Evolutionary conservation across 2,113 vertebrate species (phyloP).

Genomic region (Saimiri boliviensis): DNA sequence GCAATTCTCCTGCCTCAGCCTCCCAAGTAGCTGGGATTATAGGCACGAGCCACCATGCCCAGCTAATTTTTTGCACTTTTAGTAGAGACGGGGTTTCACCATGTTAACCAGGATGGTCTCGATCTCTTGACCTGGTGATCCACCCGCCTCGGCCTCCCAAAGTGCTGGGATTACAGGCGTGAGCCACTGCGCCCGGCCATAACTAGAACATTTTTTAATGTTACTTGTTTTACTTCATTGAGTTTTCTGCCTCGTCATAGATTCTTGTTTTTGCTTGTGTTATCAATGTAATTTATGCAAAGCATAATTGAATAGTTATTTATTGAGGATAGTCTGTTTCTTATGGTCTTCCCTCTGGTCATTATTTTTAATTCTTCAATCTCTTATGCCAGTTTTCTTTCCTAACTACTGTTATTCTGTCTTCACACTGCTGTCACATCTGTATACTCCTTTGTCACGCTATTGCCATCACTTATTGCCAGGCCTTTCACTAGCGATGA

Average conservation of each 20-base stretch:
- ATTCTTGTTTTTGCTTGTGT: not conserved
- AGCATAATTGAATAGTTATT: slow-evolving; percentile 42
- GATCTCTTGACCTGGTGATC: no score
- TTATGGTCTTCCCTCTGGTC: not conserved
- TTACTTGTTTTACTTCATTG: slow-evolving; percentile 28
- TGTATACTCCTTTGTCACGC: not conserved
- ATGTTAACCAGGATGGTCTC: no score
- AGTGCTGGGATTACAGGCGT: no score
- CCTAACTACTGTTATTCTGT: not conserved
- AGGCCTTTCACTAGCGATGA: not conserved
- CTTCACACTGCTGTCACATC: not conserved
- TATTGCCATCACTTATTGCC: not conserved
- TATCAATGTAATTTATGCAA: not conserved
- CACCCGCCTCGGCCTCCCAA: no score
- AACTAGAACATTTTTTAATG: slow-evolving; percentile 35
- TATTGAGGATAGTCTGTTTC: not conserved
- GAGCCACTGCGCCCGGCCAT: no score
- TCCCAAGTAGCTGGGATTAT: no score
- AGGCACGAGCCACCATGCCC: no score
- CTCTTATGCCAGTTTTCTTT: not conserved
- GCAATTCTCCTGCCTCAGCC: no score
- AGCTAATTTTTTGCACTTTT: no score
- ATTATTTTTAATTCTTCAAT: not conserved
- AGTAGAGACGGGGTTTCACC: no score
- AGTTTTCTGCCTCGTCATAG: not conserved